phyloP scores from a whole-genome alignment of 2,888 invertebrate species.

The Fissipunctia ypsillon region DNA sequence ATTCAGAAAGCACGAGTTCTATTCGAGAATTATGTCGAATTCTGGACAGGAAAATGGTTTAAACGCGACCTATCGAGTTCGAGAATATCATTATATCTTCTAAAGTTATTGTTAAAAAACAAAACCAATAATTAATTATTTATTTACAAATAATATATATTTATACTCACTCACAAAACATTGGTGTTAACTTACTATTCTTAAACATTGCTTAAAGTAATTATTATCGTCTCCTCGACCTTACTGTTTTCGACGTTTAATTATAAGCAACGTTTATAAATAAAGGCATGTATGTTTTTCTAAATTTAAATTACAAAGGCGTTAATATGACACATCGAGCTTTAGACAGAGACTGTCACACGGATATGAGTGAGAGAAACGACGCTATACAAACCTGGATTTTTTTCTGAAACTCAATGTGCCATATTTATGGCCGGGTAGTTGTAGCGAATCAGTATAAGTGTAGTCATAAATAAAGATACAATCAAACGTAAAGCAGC shows the following conservation, averaged over 20 bases:
- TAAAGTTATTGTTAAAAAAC: not conserved
- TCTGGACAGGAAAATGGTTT: not conserved
- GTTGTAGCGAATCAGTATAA: conserved; percentile 2
- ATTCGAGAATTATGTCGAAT: not conserved
- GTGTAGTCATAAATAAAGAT: conserved; percentile 21
- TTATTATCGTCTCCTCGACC: too few species aligned
- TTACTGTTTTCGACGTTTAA: too few species aligned
- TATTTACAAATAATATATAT: conserved; percentile 40
- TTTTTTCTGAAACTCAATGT: not conserved
- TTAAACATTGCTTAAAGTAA: too few species aligned
- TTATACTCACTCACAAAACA: conserved; percentile 20
- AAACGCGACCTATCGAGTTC: conserved; percentile 2
- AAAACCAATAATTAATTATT: conserved; percentile 17
- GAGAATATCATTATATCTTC: conserved; percentile 9
- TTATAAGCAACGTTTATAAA: not conserved
- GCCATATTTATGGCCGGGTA: not conserved
- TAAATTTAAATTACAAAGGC: not conserved
- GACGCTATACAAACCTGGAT: not conserved
- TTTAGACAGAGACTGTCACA: not conserved
- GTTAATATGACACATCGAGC: not conserved
- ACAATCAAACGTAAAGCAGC: too few species aligned
- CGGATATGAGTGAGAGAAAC: not conserved
- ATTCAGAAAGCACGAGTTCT: not conserved
- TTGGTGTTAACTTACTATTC: conserved; percentile 25
- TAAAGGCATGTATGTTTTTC: not conserved